Base-by-base conservation (phyloP, 2,888 invertebrate genomes). In the Chloroclysta siterata region DNA sequence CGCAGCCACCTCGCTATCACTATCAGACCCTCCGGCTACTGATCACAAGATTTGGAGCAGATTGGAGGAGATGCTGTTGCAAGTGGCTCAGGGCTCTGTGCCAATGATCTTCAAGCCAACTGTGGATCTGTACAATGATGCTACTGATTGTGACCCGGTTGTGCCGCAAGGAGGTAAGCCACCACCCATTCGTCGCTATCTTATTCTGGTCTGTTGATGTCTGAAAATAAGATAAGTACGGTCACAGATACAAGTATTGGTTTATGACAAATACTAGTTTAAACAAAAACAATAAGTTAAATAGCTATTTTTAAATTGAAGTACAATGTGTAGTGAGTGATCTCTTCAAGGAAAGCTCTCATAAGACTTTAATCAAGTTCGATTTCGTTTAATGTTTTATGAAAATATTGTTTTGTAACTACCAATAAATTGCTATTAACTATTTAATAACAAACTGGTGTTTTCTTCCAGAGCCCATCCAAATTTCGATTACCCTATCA, bases 41-140 rank as follows among this genome's bases (percentile, higher is more conserved):
- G 77, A 82, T 53, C 84, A 86, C 84, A 86, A 15, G 82, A 77
- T 74, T 57, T 97, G 97, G 97, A 91, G 93, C 63, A 95, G 95
- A 79, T 92, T 97, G 39, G 97, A 97, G 82, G 96, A 97, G 87
- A 95, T 96, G 89, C 82, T 97, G 28, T 91, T 97, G 6, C 94
- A 95, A 66, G 95, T 95, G 66, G 95, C 95, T 3, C 94, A 94
- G 63, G 95, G 95, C 53, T 91, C 94, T 2, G 91, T 95, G 22
- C 95, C 96, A 5, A 94, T 96, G 92, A 94, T 96, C 69, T 97
- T 97, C 83, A 96, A 96, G 78, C 97, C 98, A 0, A 95, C 96
- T 0, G 90, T 96, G 33, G 96, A 96, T 69, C 90, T 98, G 57
- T 96, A 96, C 80, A 96, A 95, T 0, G 94, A 94, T 69, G 93